These are phyloP conservation scores for Lithosia quadra DNA, from an alignment of 2,888 invertebrate genomes.

Conservation along the genomic window DNA sequence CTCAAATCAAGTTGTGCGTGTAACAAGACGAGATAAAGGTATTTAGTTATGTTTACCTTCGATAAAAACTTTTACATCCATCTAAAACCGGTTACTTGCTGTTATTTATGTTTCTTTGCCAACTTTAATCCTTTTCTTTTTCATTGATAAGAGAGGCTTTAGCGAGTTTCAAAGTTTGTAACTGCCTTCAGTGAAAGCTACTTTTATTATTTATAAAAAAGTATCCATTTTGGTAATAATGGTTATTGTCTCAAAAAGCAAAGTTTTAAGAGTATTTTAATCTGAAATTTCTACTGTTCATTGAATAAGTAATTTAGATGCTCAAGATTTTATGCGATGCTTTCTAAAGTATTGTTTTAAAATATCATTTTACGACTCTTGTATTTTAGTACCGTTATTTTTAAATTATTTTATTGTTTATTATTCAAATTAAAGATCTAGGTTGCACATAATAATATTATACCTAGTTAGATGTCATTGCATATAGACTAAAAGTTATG, in stretches of 20 bases:
- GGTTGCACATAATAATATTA: background rate
- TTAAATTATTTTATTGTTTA: background rate
- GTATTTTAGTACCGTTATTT: background rate
- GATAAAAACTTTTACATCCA: slow-evolving; percentile 66
- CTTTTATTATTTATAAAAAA: slow-evolving; percentile 46
- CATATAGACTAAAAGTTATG: too few relatives aligned
- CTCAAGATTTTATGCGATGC: slow-evolving; percentile 18
- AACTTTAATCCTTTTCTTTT: slow-evolving; percentile 65
- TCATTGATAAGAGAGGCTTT: slow-evolving; percentile 62
- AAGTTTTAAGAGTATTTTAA: slow-evolving; percentile 39
- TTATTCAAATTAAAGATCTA: background rate
- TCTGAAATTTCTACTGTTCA: slow-evolving; percentile 30
- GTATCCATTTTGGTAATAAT: slow-evolving; percentile 38
- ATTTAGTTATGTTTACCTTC: slow-evolving; percentile 61
- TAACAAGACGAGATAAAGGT: slow-evolving; percentile 37
- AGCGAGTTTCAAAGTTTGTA: slow-evolving; percentile 52
- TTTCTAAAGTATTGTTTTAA: slow-evolving; percentile 6
- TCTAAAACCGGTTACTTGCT: slow-evolving; percentile 53
- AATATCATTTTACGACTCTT: background rate
- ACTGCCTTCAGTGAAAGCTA: slow-evolving; percentile 47
- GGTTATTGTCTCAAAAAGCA: slow-evolving; percentile 35
- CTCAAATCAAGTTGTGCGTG: slow-evolving; percentile 17
- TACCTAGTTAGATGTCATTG: too few relatives aligned
- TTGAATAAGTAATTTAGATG: slow-evolving; percentile 27
- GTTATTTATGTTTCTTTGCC: slow-evolving; percentile 67